Conservation (phyloP, 37 sponge, comb jelly and placozoan species). For the Spongilla lacustris region DNA sequence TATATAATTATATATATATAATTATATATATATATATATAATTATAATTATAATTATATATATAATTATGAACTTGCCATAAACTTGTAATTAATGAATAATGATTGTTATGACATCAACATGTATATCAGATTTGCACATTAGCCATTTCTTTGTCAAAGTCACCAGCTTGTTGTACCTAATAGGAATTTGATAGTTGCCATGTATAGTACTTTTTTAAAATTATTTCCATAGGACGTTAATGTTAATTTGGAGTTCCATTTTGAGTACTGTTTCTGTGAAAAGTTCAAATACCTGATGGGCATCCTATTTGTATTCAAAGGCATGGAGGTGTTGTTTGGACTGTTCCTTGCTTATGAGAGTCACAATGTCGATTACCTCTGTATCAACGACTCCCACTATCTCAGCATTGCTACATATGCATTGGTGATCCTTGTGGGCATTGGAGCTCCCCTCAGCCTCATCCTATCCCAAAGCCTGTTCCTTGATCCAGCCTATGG, state of each 20-base stretch:
- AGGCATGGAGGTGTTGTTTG: slow-evolving; percentile 38
- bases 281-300: slow-evolving; percentile 12
- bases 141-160: too few species aligned
- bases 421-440: slow-evolving; percentile 18
- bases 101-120: too few species aligned
- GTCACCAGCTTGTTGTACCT: too few species aligned
- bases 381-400: slow-evolving; percentile 29
- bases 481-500: slow-evolving; percentile 19
- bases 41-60: too few species aligned
- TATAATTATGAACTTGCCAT: too few species aligned
- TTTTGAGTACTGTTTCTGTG: slow-evolving; percentile 9
- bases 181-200: too few species aligned
- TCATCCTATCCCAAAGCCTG: background rate
- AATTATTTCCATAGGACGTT: too few species aligned
- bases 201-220: too few species aligned
- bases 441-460: slow-evolving; percentile 13
- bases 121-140: too few species aligned
- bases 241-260: background rate
- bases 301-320: slow-evolving; percentile 38
- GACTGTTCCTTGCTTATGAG: slow-evolving; percentile 65
- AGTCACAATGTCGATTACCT: slow-evolving; percentile 51
- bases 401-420: slow-evolving; percentile 39
- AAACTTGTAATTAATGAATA: too few species aligned
- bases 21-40: too few species aligned
- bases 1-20: too few species aligned